A percentile compares a stretch with the other conserved stretches of the same genome.
phyloP scores from a whole-genome alignment of 1,140 invertebrate species.

The Apis laboriosa region DNA sequence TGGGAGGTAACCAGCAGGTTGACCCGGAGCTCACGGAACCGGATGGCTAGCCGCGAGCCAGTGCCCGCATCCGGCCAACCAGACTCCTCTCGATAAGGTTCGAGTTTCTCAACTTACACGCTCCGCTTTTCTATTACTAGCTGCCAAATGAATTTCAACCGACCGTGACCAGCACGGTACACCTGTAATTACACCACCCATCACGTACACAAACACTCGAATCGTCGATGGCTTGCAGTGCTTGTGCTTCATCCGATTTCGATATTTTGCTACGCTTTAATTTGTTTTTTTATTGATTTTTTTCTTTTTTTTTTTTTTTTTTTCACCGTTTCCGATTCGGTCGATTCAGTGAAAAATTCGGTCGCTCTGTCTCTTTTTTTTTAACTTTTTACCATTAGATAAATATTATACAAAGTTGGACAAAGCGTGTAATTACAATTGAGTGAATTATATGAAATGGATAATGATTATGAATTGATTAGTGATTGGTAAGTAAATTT shows the following conservation, averaged over 20 bases:
- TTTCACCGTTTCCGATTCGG: background rate
- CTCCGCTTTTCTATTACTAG: slow-evolving; percentile 59
- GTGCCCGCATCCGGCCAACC: slow-evolving; percentile 52
- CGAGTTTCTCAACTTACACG: slow-evolving; percentile 38
- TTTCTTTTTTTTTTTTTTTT: background rate
- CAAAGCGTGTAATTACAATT: too few relatives aligned
- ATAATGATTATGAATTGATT: too few relatives aligned
- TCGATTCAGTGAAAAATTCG: background rate
- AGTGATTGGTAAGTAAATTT: too few relatives aligned
- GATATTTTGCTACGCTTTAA: background rate
- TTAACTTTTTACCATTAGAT: too few relatives aligned
- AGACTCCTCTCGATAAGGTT: slow-evolving; percentile 51
- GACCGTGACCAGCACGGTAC: slow-evolving; percentile 34
- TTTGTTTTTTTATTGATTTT: background rate
- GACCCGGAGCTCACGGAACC: slow-evolving; percentile 58
- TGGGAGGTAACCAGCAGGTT: slow-evolving; percentile 63
- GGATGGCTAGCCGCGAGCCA: slow-evolving; percentile 57
- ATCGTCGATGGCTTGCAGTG: slow-evolving; percentile 11
- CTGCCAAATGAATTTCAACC: slow-evolving; percentile 63
- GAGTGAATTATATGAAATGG: too few relatives aligned
- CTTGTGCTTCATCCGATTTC: background rate
- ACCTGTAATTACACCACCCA: slow-evolving; percentile 27
- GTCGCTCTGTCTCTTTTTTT: too few relatives aligned
- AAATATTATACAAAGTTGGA: too few relatives aligned
- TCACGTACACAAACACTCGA: background rate